phyloP scores from a whole-genome alignment of 2,888 invertebrate species.

The Andrena chrysosceles region DNA sequence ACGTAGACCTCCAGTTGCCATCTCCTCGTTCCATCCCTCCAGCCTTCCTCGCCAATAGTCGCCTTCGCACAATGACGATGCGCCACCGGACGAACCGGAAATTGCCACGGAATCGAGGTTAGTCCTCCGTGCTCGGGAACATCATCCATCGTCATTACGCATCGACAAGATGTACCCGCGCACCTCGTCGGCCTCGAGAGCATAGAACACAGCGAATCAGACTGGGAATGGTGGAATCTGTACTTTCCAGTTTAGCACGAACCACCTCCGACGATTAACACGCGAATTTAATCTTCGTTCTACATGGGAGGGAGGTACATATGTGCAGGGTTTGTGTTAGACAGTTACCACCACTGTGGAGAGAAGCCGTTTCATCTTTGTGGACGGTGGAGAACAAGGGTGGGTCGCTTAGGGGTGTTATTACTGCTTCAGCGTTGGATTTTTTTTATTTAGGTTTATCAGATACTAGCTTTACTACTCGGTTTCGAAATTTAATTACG shows the following conservation, averaged over 20 bases:
- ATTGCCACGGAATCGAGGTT: constrained; percentile 73
- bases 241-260: constrained; percentile 67
- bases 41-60: constrained; percentile 32
- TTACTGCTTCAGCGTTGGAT: no score
- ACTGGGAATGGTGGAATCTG: constrained; percentile 12
- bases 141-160: constrained; percentile 42
- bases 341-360: constrained; percentile 38
- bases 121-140: constrained; percentile 38
- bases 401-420: neutral
- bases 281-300: constrained; percentile 69
- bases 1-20: constrained; percentile 38
- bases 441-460: no score
- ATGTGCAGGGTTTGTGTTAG: constrained; percentile 64
- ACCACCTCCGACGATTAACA: constrained; percentile 67
- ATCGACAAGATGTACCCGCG: constrained; percentile 3
- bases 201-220: neutral
- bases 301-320: constrained; percentile 28
- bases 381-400: constrained; percentile 1
- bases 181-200: constrained; percentile 9
- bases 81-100: constrained; percentile 69
- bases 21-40: constrained; percentile 11
- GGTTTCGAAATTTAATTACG: no score
- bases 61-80: constrained; percentile 71
- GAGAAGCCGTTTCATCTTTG: constrained; percentile 7
- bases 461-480: no score